Conservation (phyloP, 2,888 invertebrate genomes). For the Harpagoxenus sublaevis region DNA sequence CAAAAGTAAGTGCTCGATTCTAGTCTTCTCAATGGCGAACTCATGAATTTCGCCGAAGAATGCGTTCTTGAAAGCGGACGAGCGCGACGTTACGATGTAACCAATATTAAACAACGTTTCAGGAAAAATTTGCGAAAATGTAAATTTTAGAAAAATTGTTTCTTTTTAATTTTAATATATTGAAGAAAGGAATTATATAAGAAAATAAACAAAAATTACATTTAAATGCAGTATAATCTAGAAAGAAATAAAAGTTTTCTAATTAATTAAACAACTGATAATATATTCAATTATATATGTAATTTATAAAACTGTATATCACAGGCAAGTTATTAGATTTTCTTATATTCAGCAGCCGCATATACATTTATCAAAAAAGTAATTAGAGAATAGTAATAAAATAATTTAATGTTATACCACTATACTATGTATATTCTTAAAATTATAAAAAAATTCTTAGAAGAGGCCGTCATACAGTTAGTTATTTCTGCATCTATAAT, state of each 20-base stretch:
- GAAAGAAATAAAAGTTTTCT: neutral
- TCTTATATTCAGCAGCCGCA: neutral
- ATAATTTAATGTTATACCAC: neutral
- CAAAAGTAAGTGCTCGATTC: conserved; percentile 35
- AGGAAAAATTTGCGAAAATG: neutral
- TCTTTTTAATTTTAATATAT: neutral
- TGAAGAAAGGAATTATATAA: neutral
- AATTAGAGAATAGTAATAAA: neutral
- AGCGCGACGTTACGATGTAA: neutral
- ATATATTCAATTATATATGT: neutral
- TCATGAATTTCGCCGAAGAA: conserved; percentile 20
- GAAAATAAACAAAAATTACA: neutral
- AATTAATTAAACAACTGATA: neutral
- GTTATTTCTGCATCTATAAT: neutral
- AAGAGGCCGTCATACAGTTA: neutral
- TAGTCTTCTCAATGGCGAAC: neutral
- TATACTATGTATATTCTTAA: neutral
- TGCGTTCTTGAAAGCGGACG: neutral
- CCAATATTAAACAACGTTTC: neutral
- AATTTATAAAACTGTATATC: neutral
- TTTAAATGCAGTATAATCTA: conserved; percentile 7
- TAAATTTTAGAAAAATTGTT: neutral
- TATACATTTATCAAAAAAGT: neutral
- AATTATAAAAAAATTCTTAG: neutral
- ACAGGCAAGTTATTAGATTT: neutral